Percentiles rank a stretch among this genome's conserved stretches.
phyloP scores from a whole-genome alignment of 2,888 invertebrate species.

The Shargacucullia verbasci region DNA sequence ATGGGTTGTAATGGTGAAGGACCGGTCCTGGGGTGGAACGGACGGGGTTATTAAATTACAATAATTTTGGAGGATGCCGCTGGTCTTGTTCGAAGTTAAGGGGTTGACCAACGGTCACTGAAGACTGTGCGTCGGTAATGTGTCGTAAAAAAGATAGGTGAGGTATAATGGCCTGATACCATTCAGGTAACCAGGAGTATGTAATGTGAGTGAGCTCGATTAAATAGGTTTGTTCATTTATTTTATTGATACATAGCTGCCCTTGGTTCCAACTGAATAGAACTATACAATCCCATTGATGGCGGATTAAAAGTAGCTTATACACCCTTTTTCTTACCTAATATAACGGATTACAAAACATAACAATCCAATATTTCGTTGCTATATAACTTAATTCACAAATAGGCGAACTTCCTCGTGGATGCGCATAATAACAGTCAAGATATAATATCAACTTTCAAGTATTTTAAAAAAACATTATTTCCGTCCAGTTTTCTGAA shows the following conservation, averaged over 20 bases:
- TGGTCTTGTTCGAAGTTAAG: slow-evolving; percentile 53
- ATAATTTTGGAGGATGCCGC: slow-evolving; percentile 73
- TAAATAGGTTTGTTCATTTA: slow-evolving; percentile 26
- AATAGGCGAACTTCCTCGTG: background rate
- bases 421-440: background rate
- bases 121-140: slow-evolving; percentile 41
- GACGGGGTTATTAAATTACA: slow-evolving; percentile 84
- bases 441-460: background rate
- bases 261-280: slow-evolving; percentile 11
- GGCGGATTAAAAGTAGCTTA: too few species aligned
- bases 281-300: background rate
- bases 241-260: slow-evolving; percentile 9
- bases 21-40: slow-evolving; percentile 58
- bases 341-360: too few species aligned
- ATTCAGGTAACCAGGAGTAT: slow-evolving; percentile 20
- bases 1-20: slow-evolving; percentile 70
- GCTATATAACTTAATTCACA: background rate
- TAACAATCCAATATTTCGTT: too few species aligned
- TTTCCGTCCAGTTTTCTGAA: slow-evolving; percentile 19
- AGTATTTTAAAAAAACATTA: slow-evolving; percentile 26
- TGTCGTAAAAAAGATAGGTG: slow-evolving; percentile 33
- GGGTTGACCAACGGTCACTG: slow-evolving; percentile 54
- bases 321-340: too few species aligned
- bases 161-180: slow-evolving; percentile 21
- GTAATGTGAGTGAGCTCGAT: slow-evolving; percentile 17